Evolutionary conservation across 2,888 invertebrate genomes (phyloP).

Genomic region (Schizaphis graminum): DNA sequence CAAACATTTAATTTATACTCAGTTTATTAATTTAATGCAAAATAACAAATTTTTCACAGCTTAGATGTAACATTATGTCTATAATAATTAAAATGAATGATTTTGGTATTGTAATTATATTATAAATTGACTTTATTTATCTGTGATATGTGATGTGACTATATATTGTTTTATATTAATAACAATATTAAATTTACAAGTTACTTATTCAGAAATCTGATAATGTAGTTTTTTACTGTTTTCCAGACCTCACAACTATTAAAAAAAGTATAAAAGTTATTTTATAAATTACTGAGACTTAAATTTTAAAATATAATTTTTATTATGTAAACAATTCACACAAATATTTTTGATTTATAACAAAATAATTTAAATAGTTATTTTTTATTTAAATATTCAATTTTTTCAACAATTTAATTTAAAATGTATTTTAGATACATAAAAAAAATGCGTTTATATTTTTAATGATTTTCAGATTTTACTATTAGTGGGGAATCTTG

Average conservation of each 20-base stretch:
- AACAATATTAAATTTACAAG: background rate
- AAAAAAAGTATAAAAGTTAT: background rate
- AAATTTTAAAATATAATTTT: no score
- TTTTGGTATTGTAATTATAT: slow-evolving; percentile 8
- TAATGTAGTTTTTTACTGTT: background rate
- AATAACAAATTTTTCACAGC: background rate
- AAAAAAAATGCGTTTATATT: no score
- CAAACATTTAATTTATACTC: background rate
- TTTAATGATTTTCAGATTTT: no score
- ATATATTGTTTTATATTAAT: background rate
- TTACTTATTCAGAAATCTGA: background rate
- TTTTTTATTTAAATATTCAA: no score
- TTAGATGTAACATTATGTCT: background rate
- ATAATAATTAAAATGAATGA: background rate
- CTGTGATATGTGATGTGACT: slow-evolving; percentile 1
- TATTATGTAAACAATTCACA: no score
- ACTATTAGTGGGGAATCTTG: no score
- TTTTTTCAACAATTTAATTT: no score
- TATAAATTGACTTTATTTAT: background rate
- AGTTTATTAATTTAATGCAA: background rate
- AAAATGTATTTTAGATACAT: no score
- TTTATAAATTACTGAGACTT: background rate
- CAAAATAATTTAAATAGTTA: no score
- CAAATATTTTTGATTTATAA: no score
- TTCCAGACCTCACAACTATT: background rate